These are phyloP conservation scores for Enteromius mattozi DNA, from an alignment of 2,797 vertebrate species.

Conservation along the genomic window DNA sequence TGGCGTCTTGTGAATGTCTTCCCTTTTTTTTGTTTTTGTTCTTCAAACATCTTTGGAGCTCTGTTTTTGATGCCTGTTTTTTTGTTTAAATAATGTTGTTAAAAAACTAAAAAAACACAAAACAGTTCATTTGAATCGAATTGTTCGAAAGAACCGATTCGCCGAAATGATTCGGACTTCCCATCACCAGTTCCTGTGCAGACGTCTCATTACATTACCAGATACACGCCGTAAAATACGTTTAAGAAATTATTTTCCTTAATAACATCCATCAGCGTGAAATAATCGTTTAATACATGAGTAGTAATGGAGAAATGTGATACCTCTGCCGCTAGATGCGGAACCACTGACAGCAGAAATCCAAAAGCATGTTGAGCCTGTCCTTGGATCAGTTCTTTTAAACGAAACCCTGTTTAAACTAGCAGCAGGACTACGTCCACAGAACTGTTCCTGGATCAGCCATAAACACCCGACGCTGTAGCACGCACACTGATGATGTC, in stretches of 20 bases:
- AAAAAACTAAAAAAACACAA: neutral
- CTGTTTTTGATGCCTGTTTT: neutral
- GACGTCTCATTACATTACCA: neutral
- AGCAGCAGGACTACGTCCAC: neutral
- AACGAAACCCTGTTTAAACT: neutral
- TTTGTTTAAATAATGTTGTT: neutral
- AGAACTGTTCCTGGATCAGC: slow-evolving; percentile 32
- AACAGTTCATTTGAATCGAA: neutral
- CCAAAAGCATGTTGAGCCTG: neutral
- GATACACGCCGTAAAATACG: neutral
- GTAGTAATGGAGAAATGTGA: neutral
- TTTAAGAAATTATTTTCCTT: neutral
- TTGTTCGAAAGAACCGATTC: slow-evolving; percentile 4
- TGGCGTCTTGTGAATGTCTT: neutral
- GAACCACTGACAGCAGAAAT: neutral
- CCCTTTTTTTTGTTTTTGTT: neutral
- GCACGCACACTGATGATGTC: slow-evolving; percentile 52
- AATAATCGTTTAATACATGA: neutral
- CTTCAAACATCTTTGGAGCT: neutral
- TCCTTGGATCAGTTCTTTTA: slow-evolving; percentile 2
- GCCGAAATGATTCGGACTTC: neutral
- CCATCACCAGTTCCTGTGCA: neutral
- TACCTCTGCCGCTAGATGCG: neutral
- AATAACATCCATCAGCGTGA: neutral
- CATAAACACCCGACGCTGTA: neutral